Percentiles rank a stretch among this genome's conserved stretches.
Evolutionary conservation across 1,140 invertebrate genomes (phyloP).

Genomic region (Drosophila melanica): DNA sequence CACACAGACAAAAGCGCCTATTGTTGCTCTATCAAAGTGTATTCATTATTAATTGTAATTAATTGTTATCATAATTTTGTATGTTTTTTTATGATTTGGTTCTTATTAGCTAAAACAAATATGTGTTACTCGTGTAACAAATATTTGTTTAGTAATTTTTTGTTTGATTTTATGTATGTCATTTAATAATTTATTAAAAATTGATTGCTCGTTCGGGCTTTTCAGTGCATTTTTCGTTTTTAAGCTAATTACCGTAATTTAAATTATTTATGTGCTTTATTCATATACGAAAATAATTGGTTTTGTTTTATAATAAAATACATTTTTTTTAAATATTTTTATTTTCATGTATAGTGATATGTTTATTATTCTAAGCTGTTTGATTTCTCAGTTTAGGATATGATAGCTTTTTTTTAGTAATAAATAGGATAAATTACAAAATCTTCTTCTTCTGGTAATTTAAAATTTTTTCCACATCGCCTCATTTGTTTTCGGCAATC

Average conservation of each 20-base stretch:
- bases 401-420: neutral
- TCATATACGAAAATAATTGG: neutral
- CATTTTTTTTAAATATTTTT: neutral
- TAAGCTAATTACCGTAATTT: neutral
- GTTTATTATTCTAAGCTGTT: no score
- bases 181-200: slow-evolving; percentile 2
- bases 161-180: neutral
- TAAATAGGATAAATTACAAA: neutral
- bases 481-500: neutral
- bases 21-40: slow-evolving; percentile 4
- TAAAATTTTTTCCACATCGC: neutral
- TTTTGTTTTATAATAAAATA: neutral
- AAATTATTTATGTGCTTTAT: neutral
- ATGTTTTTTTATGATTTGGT: neutral
- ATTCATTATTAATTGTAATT: slow-evolving; percentile 32
- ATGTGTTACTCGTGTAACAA: neutral
- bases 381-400: no score
- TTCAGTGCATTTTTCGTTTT: neutral
- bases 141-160: neutral
- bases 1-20: slow-evolving; percentile 1
- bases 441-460: neutral
- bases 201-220: neutral
- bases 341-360: no score
- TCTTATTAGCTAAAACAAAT: neutral
- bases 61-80: slow-evolving; percentile 9